Evolutionary conservation across 2,797 vertebrate species (phyloP).

Genomic region (Propithecus deckenii): DNA sequence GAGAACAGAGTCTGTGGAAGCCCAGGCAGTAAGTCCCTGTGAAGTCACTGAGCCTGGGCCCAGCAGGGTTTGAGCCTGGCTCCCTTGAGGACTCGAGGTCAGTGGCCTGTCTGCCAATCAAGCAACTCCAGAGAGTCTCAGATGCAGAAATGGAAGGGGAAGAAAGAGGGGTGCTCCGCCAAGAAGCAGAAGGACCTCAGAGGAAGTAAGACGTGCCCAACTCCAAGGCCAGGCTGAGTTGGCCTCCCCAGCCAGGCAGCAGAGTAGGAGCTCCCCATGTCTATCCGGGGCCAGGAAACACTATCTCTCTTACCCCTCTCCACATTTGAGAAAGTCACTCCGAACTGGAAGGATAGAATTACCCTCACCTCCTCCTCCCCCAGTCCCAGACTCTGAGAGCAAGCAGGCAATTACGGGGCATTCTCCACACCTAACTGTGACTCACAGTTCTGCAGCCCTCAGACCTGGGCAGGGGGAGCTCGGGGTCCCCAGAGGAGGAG

Average conservation of each 20-base stretch:
- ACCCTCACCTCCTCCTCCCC: neutral
- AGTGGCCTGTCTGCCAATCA: neutral
- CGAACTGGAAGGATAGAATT: neutral
- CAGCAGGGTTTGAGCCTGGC: neutral
- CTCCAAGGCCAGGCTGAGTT: neutral
- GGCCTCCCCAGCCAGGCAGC: neutral
- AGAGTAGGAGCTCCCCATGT: neutral
- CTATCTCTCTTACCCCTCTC: neutral
- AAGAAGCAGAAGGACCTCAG: neutral
- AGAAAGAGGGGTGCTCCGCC: neutral
- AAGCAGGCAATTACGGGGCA: fast-evolving
- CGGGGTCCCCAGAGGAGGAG: neutral
- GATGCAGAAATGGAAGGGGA: neutral
- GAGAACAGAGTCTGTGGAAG: neutral
- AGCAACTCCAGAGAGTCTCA: neutral
- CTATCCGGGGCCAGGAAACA: neutral
- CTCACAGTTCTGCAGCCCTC: neutral
- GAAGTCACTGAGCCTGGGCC: neutral
- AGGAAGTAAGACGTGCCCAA: neutral
- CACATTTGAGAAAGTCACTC: neutral
- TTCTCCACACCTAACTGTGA: neutral
- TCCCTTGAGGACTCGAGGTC: neutral
- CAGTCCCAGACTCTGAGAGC: neutral
- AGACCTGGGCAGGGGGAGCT: neutral
- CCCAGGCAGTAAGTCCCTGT: neutral